Percentiles rank a stretch among this genome's conserved stretches.
Evolutionary conservation across 2,888 invertebrate genomes (phyloP).

Genomic region (Calameuta pallipes): DNA sequence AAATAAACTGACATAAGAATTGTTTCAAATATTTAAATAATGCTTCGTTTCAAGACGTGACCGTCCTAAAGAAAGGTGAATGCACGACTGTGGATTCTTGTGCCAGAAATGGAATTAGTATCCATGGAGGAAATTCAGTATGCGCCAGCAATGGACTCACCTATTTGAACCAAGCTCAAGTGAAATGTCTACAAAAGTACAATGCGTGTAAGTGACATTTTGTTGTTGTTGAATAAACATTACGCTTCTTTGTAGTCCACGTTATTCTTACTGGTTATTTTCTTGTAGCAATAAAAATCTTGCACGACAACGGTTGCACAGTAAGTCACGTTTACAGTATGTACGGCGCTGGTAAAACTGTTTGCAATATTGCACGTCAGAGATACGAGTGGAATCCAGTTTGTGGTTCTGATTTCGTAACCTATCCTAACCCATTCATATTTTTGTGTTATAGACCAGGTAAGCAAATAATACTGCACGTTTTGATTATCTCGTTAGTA

Average conservation of each 20-base stretch:
- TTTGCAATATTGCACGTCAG: constrained; percentile 41
- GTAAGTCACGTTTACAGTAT: constrained; percentile 38
- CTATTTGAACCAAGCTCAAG: constrained; percentile 46
- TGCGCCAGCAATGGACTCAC: constrained; percentile 52
- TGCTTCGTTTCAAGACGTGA: constrained; percentile 26
- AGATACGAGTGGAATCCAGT: constrained; percentile 53
- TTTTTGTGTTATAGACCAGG: constrained; percentile 44
- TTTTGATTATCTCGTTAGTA: not conserved
- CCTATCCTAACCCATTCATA: constrained; percentile 51
- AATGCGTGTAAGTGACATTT: constrained; percentile 33
- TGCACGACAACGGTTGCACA: constrained; percentile 49
- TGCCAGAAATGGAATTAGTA: constrained; percentile 21
- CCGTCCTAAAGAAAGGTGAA: constrained; percentile 25
- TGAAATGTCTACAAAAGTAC: constrained; percentile 45
- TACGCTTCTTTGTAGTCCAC: not conserved
- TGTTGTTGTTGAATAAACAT: constrained; percentile 10
- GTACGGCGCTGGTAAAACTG: constrained; percentile 27
- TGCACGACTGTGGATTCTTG: constrained; percentile 29
- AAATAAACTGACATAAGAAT: not conserved
- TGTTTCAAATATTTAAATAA: not conserved
- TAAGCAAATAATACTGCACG: constrained; percentile 21
- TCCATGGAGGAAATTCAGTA: constrained; percentile 36
- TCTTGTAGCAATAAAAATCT: constrained; percentile 38
- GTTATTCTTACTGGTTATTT: not conserved
- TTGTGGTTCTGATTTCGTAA: constrained; percentile 44